These are phyloP conservation scores for Leucoma salicis DNA, from an alignment of 2,888 invertebrate genomes.

Conservation along the genomic window DNA sequence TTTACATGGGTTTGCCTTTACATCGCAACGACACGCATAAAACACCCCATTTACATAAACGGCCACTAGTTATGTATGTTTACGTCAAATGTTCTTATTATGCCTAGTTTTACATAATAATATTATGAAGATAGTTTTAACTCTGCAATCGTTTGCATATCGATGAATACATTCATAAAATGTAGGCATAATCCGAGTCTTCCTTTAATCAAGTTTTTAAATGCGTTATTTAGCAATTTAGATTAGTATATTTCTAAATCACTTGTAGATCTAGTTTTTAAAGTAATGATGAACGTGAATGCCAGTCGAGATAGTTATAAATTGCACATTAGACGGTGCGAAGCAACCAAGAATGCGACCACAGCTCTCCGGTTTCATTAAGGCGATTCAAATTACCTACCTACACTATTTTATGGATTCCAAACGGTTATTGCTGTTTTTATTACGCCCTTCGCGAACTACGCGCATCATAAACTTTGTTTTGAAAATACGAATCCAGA, in stretches of 20 bases:
- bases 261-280: slow-evolving; percentile 12
- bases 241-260: background rate
- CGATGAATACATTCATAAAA: no score
- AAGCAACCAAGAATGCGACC: slow-evolving; percentile 39
- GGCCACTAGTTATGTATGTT: no score
- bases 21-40: no score
- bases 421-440: slow-evolving; percentile 26
- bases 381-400: slow-evolving; percentile 1
- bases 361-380: slow-evolving; percentile 40
- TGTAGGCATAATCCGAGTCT: no score
- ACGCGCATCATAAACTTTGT: background rate
- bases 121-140: no score
- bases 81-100: no score
- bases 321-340: slow-evolving; percentile 14
- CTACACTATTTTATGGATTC: slow-evolving; percentile 4
- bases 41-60: no score
- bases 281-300: slow-evolving; percentile 24
- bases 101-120: no score
- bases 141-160: no score
- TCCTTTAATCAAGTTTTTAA: no score
- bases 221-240: background rate
- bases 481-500: no score
- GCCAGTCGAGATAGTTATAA: slow-evolving; percentile 17
- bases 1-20: no score
- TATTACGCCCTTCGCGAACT: slow-evolving; percentile 8